These are phyloP conservation scores for Cybosia mesomella DNA, from an alignment of 2,888 invertebrate genomes.

Conservation along the genomic window DNA sequence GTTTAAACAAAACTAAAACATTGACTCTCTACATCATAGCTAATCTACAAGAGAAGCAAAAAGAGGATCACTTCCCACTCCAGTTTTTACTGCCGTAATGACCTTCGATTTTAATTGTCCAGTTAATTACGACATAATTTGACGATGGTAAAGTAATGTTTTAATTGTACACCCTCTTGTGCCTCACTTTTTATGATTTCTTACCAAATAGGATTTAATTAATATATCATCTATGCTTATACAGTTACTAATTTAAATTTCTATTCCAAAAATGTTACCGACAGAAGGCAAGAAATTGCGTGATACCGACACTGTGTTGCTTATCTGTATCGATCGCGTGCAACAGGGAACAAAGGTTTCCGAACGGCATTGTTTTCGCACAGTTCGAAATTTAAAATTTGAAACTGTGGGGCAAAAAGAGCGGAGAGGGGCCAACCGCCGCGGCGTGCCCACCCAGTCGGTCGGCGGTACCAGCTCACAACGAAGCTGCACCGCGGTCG, in stretches of 20 bases:
- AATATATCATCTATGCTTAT: conserved; percentile 68
- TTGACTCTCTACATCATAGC: conserved; percentile 46
- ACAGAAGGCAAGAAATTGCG: conserved; percentile 45
- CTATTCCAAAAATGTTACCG: conserved; percentile 5
- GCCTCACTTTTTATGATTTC: conserved; percentile 63
- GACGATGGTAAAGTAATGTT: conserved; percentile 80
- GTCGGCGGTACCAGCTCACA: conserved; percentile 68
- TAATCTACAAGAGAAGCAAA: conserved; percentile 64
- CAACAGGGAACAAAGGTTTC: conserved; percentile 51
- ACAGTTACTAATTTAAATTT: conserved; percentile 32
- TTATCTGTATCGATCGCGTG: conserved; percentile 59
- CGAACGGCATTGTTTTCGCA: conserved; percentile 63
- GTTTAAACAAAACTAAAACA: neutral
- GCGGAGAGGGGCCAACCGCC: conserved; percentile 69
- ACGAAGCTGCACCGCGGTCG: conserved; percentile 76
- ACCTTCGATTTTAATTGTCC: conserved; percentile 81
- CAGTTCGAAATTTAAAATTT: conserved; percentile 71
- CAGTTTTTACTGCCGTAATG: conserved; percentile 79
- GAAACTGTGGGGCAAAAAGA: conserved; percentile 77
- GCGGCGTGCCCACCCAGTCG: conserved; percentile 82
- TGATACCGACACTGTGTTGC: conserved; percentile 54
- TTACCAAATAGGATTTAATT: conserved; percentile 75
- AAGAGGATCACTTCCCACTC: conserved; percentile 77
- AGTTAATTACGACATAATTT: conserved; percentile 83
- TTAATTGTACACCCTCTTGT: conserved; percentile 76